Evolutionary conservation across 2,797 vertebrate genomes (phyloP).

Genomic region (Florisuga fusca): DNA sequence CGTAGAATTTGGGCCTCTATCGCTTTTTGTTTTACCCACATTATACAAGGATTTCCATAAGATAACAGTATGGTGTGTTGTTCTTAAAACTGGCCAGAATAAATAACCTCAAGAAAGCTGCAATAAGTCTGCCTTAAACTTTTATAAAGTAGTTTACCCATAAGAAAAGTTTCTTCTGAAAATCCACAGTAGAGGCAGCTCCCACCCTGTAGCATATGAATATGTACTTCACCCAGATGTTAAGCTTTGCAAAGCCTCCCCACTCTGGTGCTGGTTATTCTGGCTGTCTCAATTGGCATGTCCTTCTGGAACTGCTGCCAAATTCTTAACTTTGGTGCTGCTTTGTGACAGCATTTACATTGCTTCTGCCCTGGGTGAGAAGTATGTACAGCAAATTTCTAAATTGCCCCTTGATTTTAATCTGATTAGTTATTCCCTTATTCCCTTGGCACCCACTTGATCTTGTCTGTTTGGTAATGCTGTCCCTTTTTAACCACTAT

Average conservation of each 20-base stretch:
- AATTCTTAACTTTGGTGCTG: not conserved
- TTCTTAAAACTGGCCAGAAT: not conserved
- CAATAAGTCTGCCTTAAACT: not conserved
- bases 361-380: not conserved
- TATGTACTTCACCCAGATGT: not conserved
- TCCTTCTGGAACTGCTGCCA: not conserved
- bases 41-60: not conserved
- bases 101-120: not conserved
- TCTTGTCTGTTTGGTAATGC: not conserved
- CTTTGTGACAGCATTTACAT: not conserved
- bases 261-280: not conserved
- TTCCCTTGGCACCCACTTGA: not conserved
- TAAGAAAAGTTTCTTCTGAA: not conserved
- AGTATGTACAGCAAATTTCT: not conserved
- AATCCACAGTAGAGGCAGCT: not conserved
- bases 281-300: not conserved
- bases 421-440: not conserved
- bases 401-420: not conserved
- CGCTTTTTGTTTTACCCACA: not conserved
- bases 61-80: not conserved
- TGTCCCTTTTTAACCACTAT: not conserved
- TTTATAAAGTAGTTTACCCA: not conserved
- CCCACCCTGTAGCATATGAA: not conserved
- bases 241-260: not conserved
- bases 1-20: not conserved